phyloP scores from a whole-genome alignment of 2,888 invertebrate genomes.

The Notodonta dromedarius region DNA sequence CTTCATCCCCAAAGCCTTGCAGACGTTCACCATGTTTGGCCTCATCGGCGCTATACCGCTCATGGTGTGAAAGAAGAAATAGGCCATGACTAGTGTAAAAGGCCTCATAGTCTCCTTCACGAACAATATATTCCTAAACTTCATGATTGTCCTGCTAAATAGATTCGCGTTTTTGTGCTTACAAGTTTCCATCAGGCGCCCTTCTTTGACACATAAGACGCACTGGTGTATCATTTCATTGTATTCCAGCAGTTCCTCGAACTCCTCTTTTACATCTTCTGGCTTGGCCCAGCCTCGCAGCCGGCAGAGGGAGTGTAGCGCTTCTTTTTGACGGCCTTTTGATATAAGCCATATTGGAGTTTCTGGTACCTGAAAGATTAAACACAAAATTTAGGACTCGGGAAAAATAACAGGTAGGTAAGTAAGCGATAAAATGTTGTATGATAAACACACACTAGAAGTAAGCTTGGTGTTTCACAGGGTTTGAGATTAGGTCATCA shows the following conservation, averaged over 20 bases:
- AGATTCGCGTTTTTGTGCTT: slow-evolving; percentile 55
- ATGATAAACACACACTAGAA: no score
- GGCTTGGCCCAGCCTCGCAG: slow-evolving; percentile 83
- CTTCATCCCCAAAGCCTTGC: slow-evolving; percentile 76
- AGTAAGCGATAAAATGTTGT: no score
- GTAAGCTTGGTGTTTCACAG: no score
- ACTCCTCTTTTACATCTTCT: slow-evolving; percentile 79
- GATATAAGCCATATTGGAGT: slow-evolving; percentile 85
- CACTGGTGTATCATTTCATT: slow-evolving; percentile 66
- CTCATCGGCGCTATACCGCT: slow-evolving; percentile 78
- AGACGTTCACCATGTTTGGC: slow-evolving; percentile 83
- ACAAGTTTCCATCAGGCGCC: slow-evolving; percentile 50
- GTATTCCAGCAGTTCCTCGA: slow-evolving; percentile 74
- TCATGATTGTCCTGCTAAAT: slow-evolving; percentile 51
- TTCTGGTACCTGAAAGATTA: slow-evolving; percentile 78
- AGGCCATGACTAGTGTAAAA: slow-evolving; percentile 76
- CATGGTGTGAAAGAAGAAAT: slow-evolving; percentile 81
- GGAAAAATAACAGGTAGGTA: no score
- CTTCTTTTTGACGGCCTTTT: slow-evolving; percentile 81
- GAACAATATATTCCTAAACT: slow-evolving; percentile 67
- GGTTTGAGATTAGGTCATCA: no score
- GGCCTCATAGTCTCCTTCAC: slow-evolving; percentile 82
- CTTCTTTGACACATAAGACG: slow-evolving; percentile 62
- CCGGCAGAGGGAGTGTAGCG: slow-evolving; percentile 79
- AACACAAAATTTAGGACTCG: background rate